These are phyloP conservation scores for Sminthurinus aureus DNA, from an alignment of 2,888 invertebrate genomes.

Conservation along the genomic window DNA sequence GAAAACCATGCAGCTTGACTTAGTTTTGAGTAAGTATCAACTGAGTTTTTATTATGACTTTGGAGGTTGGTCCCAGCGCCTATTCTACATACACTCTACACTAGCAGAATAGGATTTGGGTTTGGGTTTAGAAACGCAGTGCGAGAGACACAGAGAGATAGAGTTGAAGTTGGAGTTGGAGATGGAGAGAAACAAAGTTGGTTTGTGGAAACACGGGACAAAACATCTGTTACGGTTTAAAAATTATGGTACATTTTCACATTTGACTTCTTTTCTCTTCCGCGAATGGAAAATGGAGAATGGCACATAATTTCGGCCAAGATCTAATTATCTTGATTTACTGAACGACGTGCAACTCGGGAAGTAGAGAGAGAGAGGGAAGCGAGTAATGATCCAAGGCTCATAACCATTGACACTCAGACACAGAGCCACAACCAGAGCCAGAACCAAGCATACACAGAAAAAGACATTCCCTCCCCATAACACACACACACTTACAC, in stretches of 20 bases:
- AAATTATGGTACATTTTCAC: slow-evolving; percentile 45
- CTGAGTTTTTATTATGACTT: no score
- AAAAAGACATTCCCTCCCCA: slow-evolving; percentile 9
- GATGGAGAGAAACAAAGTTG: no score
- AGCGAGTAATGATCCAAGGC: slow-evolving; percentile 45
- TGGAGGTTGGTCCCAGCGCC: no score
- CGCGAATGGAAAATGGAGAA: slow-evolving; percentile 45
- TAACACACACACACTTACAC: neutral
- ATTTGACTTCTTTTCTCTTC: slow-evolving; percentile 30
- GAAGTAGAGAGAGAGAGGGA: slow-evolving; percentile 34
- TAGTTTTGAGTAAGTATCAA: no score
- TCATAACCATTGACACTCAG: slow-evolving; percentile 48
- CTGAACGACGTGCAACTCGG: slow-evolving; percentile 30
- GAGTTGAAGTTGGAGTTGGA: neutral
- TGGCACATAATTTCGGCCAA: slow-evolving; percentile 49
- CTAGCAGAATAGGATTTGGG: no score
- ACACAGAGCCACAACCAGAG: slow-evolving; percentile 32
- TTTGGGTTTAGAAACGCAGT: neutral
- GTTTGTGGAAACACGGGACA: slow-evolving; percentile 8
- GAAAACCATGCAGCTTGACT: no score
- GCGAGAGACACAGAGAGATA: neutral
- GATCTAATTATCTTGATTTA: slow-evolving; percentile 54
- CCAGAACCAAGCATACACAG: slow-evolving; percentile 47
- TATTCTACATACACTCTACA: no score
- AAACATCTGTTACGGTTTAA: slow-evolving; percentile 41